Conservation (phyloP, 2,797 vertebrate species). For the Huso huso region DNA sequence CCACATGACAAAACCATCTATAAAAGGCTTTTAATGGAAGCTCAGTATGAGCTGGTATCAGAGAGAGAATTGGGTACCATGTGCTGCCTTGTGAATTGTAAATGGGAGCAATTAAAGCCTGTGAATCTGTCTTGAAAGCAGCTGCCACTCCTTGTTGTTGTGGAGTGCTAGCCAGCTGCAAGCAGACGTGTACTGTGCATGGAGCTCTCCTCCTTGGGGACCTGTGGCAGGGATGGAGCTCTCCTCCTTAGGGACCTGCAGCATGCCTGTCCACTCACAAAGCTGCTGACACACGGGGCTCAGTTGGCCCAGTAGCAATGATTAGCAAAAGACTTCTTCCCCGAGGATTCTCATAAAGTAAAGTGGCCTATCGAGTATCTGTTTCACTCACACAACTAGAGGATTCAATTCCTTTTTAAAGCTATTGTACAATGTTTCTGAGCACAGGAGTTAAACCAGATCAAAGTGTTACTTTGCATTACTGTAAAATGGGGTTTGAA, state of each 20-base stretch:
- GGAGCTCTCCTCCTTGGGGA: background rate
- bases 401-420: too few relatives aligned
- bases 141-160: conserved; percentile 38
- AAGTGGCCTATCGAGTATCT: too few relatives aligned
- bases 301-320: too few relatives aligned
- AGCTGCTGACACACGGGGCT: too few relatives aligned
- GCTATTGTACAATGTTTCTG: too few relatives aligned
- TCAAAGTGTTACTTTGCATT: too few relatives aligned
- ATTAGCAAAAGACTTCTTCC: too few relatives aligned
- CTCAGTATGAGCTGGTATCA: background rate
- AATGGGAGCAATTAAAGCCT: conserved; percentile 43
- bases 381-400: too few relatives aligned
- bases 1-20: background rate
- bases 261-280: background rate
- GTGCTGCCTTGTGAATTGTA: conserved; percentile 36
- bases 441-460: too few relatives aligned
- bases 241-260: background rate
- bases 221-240: background rate
- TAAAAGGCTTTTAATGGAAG: background rate
- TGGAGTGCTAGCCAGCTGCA: conserved; percentile 18
- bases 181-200: conserved; percentile 6
- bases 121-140: conserved; percentile 32
- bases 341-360: too few relatives aligned
- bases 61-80: conserved; percentile 26
- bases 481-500: too few relatives aligned